phyloP scores from a whole-genome alignment of 2,113 vertebrate genomes.

The Phocoena phocoena region DNA sequence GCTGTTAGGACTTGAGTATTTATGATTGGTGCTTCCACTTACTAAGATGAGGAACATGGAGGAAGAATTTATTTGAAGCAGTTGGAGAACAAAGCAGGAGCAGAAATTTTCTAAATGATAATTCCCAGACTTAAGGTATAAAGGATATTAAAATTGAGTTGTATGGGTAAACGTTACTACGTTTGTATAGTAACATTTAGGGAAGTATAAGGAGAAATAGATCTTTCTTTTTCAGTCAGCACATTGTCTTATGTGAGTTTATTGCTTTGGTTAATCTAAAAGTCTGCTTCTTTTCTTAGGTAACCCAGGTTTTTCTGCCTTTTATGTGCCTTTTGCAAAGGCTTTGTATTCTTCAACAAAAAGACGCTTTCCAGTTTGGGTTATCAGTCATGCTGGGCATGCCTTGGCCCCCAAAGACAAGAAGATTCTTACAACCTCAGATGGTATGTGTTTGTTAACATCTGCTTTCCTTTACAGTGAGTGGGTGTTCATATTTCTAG shows the following conservation, averaged over 20 bases:
- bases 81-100: background rate
- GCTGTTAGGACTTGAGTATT: background rate
- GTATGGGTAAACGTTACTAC: background rate
- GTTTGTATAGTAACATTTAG: background rate
- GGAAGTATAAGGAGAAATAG: background rate
- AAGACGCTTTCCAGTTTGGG: slow-evolving; percentile 91
- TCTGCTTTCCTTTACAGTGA: background rate
- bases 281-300: slow-evolving; percentile 85
- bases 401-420: slow-evolving; percentile 87
- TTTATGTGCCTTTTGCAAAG: slow-evolving; percentile 92
- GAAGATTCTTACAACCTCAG: slow-evolving; percentile 74
- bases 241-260: background rate
- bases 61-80: background rate
- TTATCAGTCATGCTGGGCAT: slow-evolving; percentile 94
- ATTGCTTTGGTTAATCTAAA: slow-evolving; percentile 47
- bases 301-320: slow-evolving; percentile 92
- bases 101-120: background rate
- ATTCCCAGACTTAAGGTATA: background rate
- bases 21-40: background rate
- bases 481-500: background rate
- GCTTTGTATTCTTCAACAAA: slow-evolving; percentile 86
- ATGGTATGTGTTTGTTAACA: slow-evolving; percentile 60
- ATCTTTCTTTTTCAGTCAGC: background rate
- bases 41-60: background rate
- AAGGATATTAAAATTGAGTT: slow-evolving; percentile 8